These are phyloP conservation scores for Cotesia glomerata DNA, from an alignment of 1,140 invertebrate species.

Conservation along the genomic window DNA sequence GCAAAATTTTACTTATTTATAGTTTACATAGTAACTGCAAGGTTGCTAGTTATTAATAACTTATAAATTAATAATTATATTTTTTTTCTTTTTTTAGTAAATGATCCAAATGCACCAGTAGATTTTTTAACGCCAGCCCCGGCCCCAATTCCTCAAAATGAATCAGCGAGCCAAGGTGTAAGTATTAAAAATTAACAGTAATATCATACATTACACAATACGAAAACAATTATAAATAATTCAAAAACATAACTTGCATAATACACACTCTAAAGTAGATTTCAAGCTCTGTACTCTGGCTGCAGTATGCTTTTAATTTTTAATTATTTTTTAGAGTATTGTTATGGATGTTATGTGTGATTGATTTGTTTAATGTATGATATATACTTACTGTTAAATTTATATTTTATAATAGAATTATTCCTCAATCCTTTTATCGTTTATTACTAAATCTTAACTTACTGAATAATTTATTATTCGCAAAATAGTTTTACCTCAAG, in stretches of 20 bases:
- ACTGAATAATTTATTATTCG: neutral
- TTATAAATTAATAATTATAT: neutral
- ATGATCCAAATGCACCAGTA: slow-evolving; percentile 65
- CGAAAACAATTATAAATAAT: slow-evolving; percentile 36
- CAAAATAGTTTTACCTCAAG: too few species aligned
- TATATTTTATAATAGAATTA: slow-evolving; percentile 12
- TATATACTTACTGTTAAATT: slow-evolving; percentile 13
- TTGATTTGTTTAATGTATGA: slow-evolving; percentile 36
- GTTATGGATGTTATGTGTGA: neutral
- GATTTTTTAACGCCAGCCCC: slow-evolving; percentile 65
- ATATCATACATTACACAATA: slow-evolving; percentile 25
- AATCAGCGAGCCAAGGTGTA: slow-evolving; percentile 55
- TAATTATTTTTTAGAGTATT: slow-evolving; percentile 26
- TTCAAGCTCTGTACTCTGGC: slow-evolving; percentile 34
- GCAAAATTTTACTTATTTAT: too few species aligned
- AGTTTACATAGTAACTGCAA: too few species aligned
- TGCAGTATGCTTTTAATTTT: slow-evolving; percentile 45
- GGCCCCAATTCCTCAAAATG: slow-evolving; percentile 39
- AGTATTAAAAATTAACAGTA: slow-evolving; percentile 38
- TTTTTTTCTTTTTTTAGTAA: slow-evolving; percentile 50
- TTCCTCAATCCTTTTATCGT: neutral
- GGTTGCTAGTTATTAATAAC: too few species aligned
- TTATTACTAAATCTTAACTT: neutral
- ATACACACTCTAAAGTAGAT: too few species aligned
- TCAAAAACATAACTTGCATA: slow-evolving; percentile 10